phyloP scores from a whole-genome alignment of 2,888 invertebrate genomes.

The Aromia moschata region DNA sequence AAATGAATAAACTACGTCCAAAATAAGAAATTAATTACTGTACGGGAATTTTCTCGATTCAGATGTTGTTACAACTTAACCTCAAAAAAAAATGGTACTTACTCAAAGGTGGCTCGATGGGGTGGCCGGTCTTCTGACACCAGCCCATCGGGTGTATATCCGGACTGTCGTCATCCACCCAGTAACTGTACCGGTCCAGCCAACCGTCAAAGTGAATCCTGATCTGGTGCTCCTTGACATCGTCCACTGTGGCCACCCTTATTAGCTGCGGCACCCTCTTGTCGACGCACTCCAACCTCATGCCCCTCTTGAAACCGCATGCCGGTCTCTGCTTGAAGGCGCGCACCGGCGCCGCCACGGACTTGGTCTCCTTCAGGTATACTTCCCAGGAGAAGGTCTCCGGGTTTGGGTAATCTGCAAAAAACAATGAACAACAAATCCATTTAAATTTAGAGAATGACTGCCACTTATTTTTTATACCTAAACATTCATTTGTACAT shows the following conservation, averaged over 20 bases:
- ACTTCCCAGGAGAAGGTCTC: conserved; percentile 85
- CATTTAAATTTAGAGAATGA: too few species aligned
- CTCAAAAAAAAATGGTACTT: conserved; percentile 55
- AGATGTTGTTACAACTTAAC: too few species aligned
- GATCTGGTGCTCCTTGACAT: conserved; percentile 78
- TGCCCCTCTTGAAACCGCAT: conserved; percentile 81
- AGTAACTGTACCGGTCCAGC: conserved; percentile 83
- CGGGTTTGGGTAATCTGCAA: conserved; percentile 75
- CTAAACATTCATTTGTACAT: too few species aligned
- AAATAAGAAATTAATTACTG: too few species aligned
- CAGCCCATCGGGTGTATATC: conserved; percentile 93
- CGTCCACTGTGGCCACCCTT: conserved; percentile 84
- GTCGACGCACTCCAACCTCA: conserved; percentile 91
- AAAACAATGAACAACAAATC: too few species aligned
- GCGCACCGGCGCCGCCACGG: conserved; percentile 79
- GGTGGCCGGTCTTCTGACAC: conserved; percentile 89
- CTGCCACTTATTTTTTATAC: too few species aligned
- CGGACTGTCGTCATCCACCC: conserved; percentile 90
- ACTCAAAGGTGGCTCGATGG: conserved; percentile 85
- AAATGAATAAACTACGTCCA: too few species aligned
- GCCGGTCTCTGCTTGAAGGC: conserved; percentile 84
- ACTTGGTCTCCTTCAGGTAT: conserved; percentile 80
- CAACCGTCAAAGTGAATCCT: conserved; percentile 90
- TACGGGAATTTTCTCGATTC: too few species aligned
- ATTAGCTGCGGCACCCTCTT: conserved; percentile 83